These are phyloP conservation scores for Toxonevra muliebris DNA, from an alignment of 2,888 invertebrate species.

Conservation along the genomic window DNA sequence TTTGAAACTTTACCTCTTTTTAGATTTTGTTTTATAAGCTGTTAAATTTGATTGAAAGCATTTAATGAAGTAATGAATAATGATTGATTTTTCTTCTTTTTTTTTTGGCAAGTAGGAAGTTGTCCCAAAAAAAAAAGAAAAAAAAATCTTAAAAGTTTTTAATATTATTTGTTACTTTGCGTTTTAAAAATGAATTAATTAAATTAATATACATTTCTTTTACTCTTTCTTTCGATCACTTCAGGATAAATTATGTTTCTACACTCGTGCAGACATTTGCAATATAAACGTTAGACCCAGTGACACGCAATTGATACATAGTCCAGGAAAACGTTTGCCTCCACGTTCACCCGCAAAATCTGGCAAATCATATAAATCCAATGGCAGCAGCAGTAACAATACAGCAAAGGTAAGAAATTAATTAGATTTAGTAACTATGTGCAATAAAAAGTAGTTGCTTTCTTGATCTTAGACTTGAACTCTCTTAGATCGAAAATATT, in stretches of 20 bases:
- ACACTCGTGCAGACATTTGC: conserved; percentile 56
- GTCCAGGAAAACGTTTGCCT: conserved; percentile 49
- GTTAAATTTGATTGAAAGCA: conserved; percentile 32
- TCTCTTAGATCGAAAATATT: too few relatives aligned
- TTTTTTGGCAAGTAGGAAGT: too few relatives aligned
- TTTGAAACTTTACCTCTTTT: conserved; percentile 5
- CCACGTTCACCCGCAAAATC: conserved; percentile 58
- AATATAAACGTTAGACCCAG: conserved; percentile 53
- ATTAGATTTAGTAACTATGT: too few relatives aligned
- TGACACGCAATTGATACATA: conserved; percentile 38
- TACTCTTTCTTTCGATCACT: conserved; percentile 17
- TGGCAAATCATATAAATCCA: conserved; percentile 49
- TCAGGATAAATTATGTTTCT: conserved; percentile 45
- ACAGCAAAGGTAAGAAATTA: not conserved
- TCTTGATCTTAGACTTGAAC: too few relatives aligned
- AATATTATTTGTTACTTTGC: too few relatives aligned
- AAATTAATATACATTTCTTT: conserved; percentile 15
- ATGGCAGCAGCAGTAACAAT: conserved; percentile 42
- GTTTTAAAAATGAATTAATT: not conserved
- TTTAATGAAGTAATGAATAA: conserved; percentile 32
- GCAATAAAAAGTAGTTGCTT: too few relatives aligned
- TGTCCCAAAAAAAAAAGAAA: too few relatives aligned
- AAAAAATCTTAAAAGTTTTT: too few relatives aligned
- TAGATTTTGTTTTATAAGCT: conserved; percentile 31
- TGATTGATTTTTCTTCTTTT: conserved; percentile 6